phyloP scores from a whole-genome alignment of 2,113 vertebrate genomes.

The Dicerorhinus sumatrensis region DNA sequence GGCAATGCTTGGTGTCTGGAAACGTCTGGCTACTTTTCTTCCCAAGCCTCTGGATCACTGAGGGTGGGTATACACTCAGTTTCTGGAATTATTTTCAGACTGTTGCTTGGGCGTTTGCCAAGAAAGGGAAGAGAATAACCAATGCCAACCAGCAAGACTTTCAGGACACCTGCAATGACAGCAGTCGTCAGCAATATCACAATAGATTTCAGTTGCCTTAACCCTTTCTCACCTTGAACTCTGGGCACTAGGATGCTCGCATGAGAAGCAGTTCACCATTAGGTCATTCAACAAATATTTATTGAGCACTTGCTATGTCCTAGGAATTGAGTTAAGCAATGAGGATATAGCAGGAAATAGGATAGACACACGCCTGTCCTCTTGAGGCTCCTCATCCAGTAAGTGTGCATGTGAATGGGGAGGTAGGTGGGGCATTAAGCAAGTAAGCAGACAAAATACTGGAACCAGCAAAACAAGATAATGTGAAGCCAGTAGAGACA shows the following conservation, averaged over 20 bases:
- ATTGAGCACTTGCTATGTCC: not conserved
- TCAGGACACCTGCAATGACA: not conserved
- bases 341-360: not conserved
- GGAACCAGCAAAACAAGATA: not conserved
- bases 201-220: not conserved
- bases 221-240: not conserved
- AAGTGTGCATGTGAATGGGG: not conserved
- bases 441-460: not conserved
- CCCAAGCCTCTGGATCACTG: constrained; percentile 24
- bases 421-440: not conserved
- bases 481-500: not conserved
- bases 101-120: constrained; percentile 25
- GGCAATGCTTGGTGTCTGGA: constrained; percentile 52
- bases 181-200: not conserved
- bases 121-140: not conserved
- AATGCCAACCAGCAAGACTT: not conserved
- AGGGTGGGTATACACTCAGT: not conserved
- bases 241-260: not conserved
- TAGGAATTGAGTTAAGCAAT: not conserved
- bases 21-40: constrained; percentile 58
- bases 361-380: not conserved
- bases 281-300: not conserved
- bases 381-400: not conserved
- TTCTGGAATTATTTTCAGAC: constrained; percentile 53
- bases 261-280: not conserved